Evolutionary conservation across 1,140 invertebrate genomes (phyloP), one percentile per base, ranked within the genome.

Genomic region (Zaprionus gabonicus): DNA sequence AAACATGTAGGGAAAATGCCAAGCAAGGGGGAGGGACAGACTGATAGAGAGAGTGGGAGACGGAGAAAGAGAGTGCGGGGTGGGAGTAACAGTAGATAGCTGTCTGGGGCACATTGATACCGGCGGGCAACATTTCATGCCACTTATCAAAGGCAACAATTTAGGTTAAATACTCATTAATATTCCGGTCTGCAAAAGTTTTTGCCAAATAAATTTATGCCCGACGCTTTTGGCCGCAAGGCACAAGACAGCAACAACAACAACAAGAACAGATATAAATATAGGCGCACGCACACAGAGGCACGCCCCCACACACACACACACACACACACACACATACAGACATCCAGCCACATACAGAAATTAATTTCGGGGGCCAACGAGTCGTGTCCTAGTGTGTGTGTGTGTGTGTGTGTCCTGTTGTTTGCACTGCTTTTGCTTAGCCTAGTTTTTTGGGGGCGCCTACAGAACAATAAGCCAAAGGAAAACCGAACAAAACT

Each of bases 91-190:
- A 34, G 41, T 56, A 57, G 36, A 64, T 57, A 67, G 34, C 51
- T 73, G 68, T 65, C 82, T 81, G 83, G 58, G 80, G 78, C 74
- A 60, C 74, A 73, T 77, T 77, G 70, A 73, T 73, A 77, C 71
- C 51, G 64, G 44, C 64, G 53, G 51, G 71, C 71, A 81, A 85
- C 83, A 90, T 85, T 90, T 84, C 78, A 82, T 90, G 86, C 76
- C 86, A 90, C 85, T 90, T 90, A 91, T 91, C 86, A 91, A 91
- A 91, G 85, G 85, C 85, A 90, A 90, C 85, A 90, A 90, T 90
- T 90, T 90, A 91, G 85, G 85, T 90, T 90, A 90, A 90, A 90
- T 90, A 90, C 85, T 90, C 85, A 90, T 90, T 90, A 90, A 90
- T 90, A 90, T 90, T 91, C 85, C 86, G 86, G 85, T 90, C 85